Evolutionary conservation across 2,113 vertebrate species (phyloP), one percentile per base, ranked within the genome.

Genomic region (Proterorhinus semilunaris): DNA sequence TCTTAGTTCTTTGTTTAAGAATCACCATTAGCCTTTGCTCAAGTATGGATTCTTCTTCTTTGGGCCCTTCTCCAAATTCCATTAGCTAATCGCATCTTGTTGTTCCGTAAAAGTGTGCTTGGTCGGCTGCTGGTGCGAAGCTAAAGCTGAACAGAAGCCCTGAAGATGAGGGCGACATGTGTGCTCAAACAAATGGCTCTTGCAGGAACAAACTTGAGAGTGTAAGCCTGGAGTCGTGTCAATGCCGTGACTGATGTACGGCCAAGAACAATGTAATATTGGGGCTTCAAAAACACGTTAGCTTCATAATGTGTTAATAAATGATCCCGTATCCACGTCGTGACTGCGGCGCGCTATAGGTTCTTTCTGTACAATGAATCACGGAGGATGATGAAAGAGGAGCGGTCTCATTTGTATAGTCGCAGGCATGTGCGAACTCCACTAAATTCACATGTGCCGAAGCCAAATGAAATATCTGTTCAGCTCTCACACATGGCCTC

Each of bases 291-390:
- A 78, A 65, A 72, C 36, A 27, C n/a, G 52, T 70, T 80, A 9
- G 47, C 63, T 48, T 77, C 77, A 66, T 58, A 79, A 67, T 69
- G 75, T 76, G 63, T 81, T 77, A 79, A 82, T 80, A 82, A 82
- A 82, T 75, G 51, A 79, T 49, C 66, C 75, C 3, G 63, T 65
- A 0, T 74, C 42, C 57, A 63, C n/a, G 11, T 13, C 50, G 36
- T 57, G 69, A 80, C 50, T 79, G 43, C 11, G 65, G 74, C 62
- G 69, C 66, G 51, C 47, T 53, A 10, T n/a, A 48, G 47, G 50
- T 65, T 15, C 53, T 68, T 16, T 48, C 46, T 71, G 27, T 45
- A 27, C 50, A 45, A 13, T 76, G 70, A 79, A 83, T 83, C 58
- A 57, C 16, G 0, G 61, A 59, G 36, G 44, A 53, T 57, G 65